Conservation (phyloP, 1,140 invertebrate species). For the Neocloeon triangulifer region DNA sequence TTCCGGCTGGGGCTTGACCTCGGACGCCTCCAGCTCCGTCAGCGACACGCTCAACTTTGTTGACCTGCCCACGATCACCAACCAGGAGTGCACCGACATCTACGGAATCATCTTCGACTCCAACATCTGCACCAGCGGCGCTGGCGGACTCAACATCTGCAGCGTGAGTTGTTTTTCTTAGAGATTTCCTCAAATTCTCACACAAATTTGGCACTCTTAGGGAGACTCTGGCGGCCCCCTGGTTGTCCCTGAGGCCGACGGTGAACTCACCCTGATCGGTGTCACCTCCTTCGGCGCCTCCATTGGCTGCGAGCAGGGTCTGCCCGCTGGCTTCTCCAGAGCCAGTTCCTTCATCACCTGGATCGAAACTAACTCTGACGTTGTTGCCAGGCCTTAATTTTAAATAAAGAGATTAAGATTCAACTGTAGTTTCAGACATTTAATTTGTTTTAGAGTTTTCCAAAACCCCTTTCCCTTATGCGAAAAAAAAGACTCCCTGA, state of each 20-base stretch:
- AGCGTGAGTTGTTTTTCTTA: conserved; percentile 2
- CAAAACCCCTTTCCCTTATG: no score
- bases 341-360: conserved; percentile 11
- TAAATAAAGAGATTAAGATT: no score
- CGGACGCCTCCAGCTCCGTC: conserved; percentile 1
- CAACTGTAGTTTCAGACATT: no score
- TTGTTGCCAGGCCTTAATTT: no score
- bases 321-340: conserved; percentile 11
- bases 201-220: background rate
- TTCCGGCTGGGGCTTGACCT: conserved; percentile 3
- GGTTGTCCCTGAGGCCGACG: conserved; percentile 6
- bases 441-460: no score
- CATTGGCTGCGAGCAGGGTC: conserved; percentile 10
- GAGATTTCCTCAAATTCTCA: no score
- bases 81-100: conserved; percentile 1
- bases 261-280: conserved; percentile 8
- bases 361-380: conserved; percentile 8
- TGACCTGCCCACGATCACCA: background rate
- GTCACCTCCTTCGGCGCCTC: conserved; percentile 10
- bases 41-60: background rate
- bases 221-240: conserved; percentile 7
- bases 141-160: background rate
- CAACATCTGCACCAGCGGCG: conserved; percentile 3
- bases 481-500: no score
- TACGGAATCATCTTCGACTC: background rate